phyloP scores from a whole-genome alignment of 2,888 invertebrate genomes.

The Scaptomyza reducta region DNA sequence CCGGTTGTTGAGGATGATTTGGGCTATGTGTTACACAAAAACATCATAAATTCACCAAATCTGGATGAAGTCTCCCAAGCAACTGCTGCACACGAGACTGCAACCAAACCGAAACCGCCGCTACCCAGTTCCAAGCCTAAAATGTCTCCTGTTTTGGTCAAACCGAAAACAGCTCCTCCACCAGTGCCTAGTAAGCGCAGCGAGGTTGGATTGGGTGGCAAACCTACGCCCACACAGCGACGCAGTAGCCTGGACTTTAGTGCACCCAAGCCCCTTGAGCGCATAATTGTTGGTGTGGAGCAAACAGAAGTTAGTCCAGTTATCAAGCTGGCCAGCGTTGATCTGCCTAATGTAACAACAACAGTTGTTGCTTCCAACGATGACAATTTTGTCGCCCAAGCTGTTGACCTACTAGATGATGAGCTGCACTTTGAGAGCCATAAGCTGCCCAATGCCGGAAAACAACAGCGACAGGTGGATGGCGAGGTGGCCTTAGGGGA shows the following conservation, averaged over 20 bases:
- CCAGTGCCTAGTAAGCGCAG: slow-evolving; percentile 77
- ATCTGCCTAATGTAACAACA: slow-evolving; percentile 61
- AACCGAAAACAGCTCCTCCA: slow-evolving; percentile 66
- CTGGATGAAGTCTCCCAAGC: slow-evolving; percentile 22
- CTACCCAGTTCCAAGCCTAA: slow-evolving; percentile 65
- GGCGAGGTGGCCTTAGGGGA: slow-evolving; percentile 14
- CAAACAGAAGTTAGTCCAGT: slow-evolving; percentile 48
- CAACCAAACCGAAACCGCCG: slow-evolving; percentile 58
- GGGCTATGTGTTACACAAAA: slow-evolving; percentile 78
- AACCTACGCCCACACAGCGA: slow-evolving; percentile 70
- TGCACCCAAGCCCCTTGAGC: slow-evolving; percentile 78
- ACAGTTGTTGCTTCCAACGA: neutral
- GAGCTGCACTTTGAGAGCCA: slow-evolving; percentile 79
- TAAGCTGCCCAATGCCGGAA: slow-evolving; percentile 70
- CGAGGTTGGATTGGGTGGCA: slow-evolving; percentile 41
- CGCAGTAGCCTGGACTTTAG: slow-evolving; percentile 58
- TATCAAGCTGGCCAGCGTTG: slow-evolving; percentile 75
- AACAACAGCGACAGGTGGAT: slow-evolving; percentile 35
- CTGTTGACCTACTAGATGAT: slow-evolving; percentile 55
- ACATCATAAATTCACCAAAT: slow-evolving; percentile 64
- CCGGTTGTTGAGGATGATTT: slow-evolving; percentile 60
- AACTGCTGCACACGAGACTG: slow-evolving; percentile 14
- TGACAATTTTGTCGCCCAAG: slow-evolving; percentile 42
- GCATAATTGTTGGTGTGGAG: slow-evolving; percentile 83
- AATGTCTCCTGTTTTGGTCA: slow-evolving; percentile 36